Evolutionary conservation across 2,797 vertebrate species (phyloP), one percentile per base, ranked within the genome.

Genomic region (Gallirallus australis): DNA sequence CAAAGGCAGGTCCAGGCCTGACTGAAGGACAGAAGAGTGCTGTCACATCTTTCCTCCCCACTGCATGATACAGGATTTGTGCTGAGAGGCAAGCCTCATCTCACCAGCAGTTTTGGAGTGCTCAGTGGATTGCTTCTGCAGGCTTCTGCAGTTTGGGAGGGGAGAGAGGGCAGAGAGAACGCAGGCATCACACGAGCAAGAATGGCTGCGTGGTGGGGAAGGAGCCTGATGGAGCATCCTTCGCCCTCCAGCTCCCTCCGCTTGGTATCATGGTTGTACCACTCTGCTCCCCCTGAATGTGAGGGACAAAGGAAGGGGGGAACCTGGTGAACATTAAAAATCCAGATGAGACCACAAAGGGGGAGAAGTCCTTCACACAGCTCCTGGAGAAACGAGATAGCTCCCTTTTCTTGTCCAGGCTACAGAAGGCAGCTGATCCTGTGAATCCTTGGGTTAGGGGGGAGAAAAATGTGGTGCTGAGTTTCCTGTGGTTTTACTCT

Each of bases 231-330:
- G 37, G 63, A 91, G 82, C 76, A 93, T 63, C 56, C 54, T 40
- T 30, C 68, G 61, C 78, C 81, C 78, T 86, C 66, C 89, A 56
- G 83, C 81, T 84, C 65, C 87, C 66, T 79, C 42, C 9, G 9
- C 42, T 19, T 45, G 18, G 42, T 45, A 45, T 7, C 15, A 8
- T 37, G 15, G 39, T 57, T 39, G 31, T 17, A 28, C 15, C 5
- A 2, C 33, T 9, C 40, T 18, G 63, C 61, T 66, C 37, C 45
- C 23, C 48, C 17, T 15, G 16, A 33, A 16, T 1, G 4, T 11
- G 25, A 35, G 64, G 20, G n/a, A 33, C 9, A 16, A 72, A 19
- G 48, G 37, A 53, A 40, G 15, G 28, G 16, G 54, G 81, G 45
- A 35, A 28, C 15, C 85, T 24, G 54, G 15, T 5, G 69, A 61